phyloP scores from a whole-genome alignment of 2,888 invertebrate species.

The Acanthosepion pharaonis region DNA sequence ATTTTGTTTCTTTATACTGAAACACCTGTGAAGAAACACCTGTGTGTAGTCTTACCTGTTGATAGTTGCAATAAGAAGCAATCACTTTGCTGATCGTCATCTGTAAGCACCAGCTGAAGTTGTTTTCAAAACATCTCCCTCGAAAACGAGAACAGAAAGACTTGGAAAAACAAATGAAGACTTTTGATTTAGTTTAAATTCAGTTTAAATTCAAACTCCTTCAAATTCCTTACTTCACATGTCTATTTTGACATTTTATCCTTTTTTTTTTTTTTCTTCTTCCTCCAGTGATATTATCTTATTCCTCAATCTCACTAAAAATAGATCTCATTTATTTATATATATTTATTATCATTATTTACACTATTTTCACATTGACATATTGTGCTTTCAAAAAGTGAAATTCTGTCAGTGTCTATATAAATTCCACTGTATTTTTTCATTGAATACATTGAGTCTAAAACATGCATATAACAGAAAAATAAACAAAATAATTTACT shows the following conservation, averaged over 20 bases:
- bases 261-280: too few species aligned
- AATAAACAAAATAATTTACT: neutral
- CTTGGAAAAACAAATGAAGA: neutral
- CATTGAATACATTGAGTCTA: neutral
- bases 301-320: neutral
- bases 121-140: too few species aligned
- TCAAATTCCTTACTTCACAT: neutral
- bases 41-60: neutral
- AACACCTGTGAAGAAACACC: neutral
- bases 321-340: neutral
- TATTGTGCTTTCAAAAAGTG: neutral
- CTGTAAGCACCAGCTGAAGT: too few species aligned
- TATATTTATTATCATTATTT: neutral
- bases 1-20: neutral
- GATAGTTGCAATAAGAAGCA: neutral
- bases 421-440: neutral
- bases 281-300: neutral
- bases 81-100: neutral
- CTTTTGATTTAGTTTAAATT: neutral
- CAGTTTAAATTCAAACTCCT: too few species aligned
- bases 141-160: too few species aligned
- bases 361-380: neutral
- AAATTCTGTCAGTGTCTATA: neutral
- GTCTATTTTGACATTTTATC: neutral
- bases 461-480: neutral